Conservation (phyloP, 2,797 vertebrate genomes). For the Mormyrops attenuatus region DNA sequence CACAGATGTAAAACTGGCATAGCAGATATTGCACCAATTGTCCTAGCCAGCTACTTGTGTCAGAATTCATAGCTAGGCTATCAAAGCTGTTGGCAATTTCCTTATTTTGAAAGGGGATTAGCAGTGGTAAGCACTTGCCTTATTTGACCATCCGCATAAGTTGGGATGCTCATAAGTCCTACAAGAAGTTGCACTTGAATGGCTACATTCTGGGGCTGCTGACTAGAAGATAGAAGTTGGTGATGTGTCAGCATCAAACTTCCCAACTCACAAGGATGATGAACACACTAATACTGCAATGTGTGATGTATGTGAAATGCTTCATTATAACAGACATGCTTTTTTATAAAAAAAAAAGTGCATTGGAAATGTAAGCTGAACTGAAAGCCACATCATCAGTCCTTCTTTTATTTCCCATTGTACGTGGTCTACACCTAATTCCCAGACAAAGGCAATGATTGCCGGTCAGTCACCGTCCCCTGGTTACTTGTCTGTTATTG, state of each 20-base stretch:
- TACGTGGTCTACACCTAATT: neutral
- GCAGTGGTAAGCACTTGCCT: neutral
- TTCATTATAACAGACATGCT: neutral
- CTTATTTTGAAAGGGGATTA: neutral
- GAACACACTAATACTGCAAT: neutral
- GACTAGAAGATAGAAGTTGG: neutral
- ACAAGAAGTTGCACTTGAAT: neutral
- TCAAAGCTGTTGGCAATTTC: neutral
- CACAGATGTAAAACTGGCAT: neutral
- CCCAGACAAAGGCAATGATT: neutral
- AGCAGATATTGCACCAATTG: neutral
- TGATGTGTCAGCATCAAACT: neutral
- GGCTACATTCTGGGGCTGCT: neutral
- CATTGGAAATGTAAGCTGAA: neutral
- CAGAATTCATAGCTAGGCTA: neutral
- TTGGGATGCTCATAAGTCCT: neutral
- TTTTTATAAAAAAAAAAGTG: neutral
- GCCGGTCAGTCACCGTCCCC: neutral
- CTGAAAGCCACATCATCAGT: neutral
- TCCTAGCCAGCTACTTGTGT: neutral
- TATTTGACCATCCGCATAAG: neutral
- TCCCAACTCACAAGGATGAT: neutral
- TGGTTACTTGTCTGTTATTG: neutral
- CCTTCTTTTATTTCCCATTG: neutral
- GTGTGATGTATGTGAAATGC: neutral